A percentile compares a stretch with the other conserved stretches of the same genome.
These are phyloP conservation scores for Scelioninae gen. 1 DNA, from an alignment of 2,888 invertebrate species.

Conservation along the genomic window DNA sequence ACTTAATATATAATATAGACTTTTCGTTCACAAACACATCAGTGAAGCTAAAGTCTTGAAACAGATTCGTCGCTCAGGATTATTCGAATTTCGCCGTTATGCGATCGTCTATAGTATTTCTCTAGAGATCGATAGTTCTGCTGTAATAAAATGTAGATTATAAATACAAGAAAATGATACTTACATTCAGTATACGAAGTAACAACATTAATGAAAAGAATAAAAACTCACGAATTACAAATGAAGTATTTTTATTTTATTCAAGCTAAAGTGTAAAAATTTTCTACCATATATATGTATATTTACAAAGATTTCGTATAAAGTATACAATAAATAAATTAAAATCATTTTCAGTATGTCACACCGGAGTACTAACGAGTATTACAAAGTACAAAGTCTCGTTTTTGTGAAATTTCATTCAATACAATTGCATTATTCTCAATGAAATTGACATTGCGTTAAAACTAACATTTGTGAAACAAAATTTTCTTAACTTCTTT, in stretches of 20 bases:
- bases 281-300: not conserved
- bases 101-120: slow-evolving; percentile 80
- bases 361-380: not conserved
- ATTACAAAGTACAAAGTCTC: slow-evolving; percentile 2
- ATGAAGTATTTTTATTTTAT: slow-evolving; percentile 3
- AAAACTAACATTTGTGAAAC: not conserved
- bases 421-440: no score
- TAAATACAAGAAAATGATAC: slow-evolving; percentile 18
- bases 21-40: not conserved
- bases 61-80: slow-evolving; percentile 75
- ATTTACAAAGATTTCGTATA: slow-evolving; percentile 4
- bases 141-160: slow-evolving; percentile 67
- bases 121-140: slow-evolving; percentile 79
- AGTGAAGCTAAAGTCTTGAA: slow-evolving; percentile 79
- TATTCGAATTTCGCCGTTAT: slow-evolving; percentile 80
- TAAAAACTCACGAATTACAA: slow-evolving; percentile 27
- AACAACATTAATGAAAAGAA: not conserved
- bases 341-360: not conserved
- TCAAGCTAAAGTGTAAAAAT: slow-evolving; percentile 8
- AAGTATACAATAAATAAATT: not conserved
- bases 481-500: no score
- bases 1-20: not conserved
- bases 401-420: slow-evolving; percentile 6
- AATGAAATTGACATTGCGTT: slow-evolving; percentile 2
- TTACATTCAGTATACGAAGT: not conserved